A percentile compares a stretch with the other conserved stretches of the same genome.
Conservation (phyloP, 2,113 vertebrate genomes). For the Amphiprion percula region DNA sequence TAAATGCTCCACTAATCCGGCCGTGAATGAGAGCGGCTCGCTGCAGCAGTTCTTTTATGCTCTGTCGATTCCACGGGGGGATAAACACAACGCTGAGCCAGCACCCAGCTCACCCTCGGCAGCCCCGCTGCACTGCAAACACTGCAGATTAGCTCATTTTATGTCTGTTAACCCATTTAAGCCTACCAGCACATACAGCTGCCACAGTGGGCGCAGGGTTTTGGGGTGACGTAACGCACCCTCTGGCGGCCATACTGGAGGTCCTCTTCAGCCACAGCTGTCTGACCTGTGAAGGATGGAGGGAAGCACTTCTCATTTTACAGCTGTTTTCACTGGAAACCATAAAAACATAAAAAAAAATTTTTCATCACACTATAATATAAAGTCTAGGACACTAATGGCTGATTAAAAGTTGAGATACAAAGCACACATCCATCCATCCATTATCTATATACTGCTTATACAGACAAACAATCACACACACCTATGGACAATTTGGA, state of each 20-base stretch:
- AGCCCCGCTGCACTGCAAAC: conserved; percentile 67
- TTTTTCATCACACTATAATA: no score
- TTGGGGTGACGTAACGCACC: conserved; percentile 31
- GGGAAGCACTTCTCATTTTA: not conserved
- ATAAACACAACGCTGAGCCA: conserved; percentile 81
- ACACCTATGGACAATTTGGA: no score
- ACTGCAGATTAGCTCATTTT: conserved; percentile 69
- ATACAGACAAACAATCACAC: no score
- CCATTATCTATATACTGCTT: no score
- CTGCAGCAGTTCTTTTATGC: conserved; percentile 83
- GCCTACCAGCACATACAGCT: conserved; percentile 19
- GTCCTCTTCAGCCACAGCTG: not conserved
- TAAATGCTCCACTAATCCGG: conserved; percentile 82
- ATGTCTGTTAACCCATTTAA: conserved; percentile 70
- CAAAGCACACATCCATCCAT: no score
- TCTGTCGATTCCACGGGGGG: conserved; percentile 73
- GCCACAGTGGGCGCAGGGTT: conserved; percentile 26
- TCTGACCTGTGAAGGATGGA: no score
- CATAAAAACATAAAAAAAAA: no score
- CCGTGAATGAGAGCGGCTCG: conserved; percentile 83
- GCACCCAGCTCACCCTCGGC: conserved; percentile 61
- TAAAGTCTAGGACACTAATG: no score
- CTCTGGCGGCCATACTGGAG: conserved; percentile 14
- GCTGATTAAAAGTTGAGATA: no score
- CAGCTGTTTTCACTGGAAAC: not conserved